Evolutionary conservation across 2,797 vertebrate genomes (phyloP), one percentile per base, ranked within the genome.

Genomic region (Pseudochaenichthys georgianus): DNA sequence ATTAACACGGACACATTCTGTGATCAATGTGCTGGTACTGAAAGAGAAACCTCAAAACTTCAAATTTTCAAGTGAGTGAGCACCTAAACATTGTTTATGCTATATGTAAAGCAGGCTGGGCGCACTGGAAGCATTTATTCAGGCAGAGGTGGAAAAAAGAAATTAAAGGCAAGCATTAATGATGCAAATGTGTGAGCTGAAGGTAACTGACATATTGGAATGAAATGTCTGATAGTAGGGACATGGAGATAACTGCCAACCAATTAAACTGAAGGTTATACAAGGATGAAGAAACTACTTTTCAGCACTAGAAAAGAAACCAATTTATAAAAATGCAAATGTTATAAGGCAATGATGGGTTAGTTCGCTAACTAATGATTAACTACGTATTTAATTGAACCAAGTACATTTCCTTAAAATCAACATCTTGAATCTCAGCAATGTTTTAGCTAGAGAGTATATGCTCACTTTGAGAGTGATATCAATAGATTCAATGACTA

Each of bases 161-260:
- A 28, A 28, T 28, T 28, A 28, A 28, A 28, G 4, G 28, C 28
- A 28, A 28, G 28, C 17, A 45, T 34, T 42, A 65, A 59, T 66
- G 21, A 70, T 45, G 19, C 47, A 68, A 68, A 21, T 61, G 50
- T 58, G 53, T 45, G 16, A 17, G 53, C 34, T 60, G 73, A n/a
- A 52, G 64, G 12, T 17, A 43, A 63, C 38, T 53, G 70, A 64
- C 61, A 70, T 74, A 45, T 63, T 53, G 10, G 72, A 47, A 31
- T 31, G 54, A 34, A 46, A 31, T 12, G 48, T 43, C 53, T 34
- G 70, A 73, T 28, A 13, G 16, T 17, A 16, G 9, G 16, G 31
- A 70, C 78, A 64, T 10, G 0, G 61, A 42, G 55, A 59, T 72
- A 50, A 73, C 51, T 73, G 65, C 62, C 48, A 76, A 70, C 28